Evolutionary conservation across 2,888 invertebrate genomes (phyloP).

Genomic region (Apotomis turbidana): DNA sequence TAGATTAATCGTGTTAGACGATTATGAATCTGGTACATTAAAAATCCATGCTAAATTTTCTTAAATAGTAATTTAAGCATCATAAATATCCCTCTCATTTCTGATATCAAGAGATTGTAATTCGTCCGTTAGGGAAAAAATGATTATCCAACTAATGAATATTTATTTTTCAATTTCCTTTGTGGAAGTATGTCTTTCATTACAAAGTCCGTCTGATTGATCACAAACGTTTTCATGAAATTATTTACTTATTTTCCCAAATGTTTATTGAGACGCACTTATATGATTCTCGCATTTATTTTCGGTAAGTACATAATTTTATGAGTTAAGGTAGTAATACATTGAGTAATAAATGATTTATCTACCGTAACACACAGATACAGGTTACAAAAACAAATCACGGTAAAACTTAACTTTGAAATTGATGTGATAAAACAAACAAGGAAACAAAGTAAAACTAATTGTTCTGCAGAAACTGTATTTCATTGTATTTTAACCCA

Average conservation of each 20-base stretch:
- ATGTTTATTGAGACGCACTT: background rate
- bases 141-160: constrained; percentile 19
- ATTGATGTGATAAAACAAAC: too few relatives aligned
- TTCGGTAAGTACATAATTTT: too few relatives aligned
- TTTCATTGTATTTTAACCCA: too few relatives aligned
- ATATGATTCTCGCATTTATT: constrained; percentile 1
- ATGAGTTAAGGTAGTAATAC: too few relatives aligned
- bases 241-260: constrained; percentile 13
- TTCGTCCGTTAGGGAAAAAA: constrained; percentile 3
- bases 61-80: background rate
- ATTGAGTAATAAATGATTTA: too few relatives aligned
- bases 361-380: too few relatives aligned
- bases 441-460: too few relatives aligned
- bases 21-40: background rate
- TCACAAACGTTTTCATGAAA: constrained; percentile 22
- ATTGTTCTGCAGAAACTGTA: too few relatives aligned
- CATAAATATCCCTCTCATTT: background rate
- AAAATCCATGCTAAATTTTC: background rate
- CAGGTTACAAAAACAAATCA: too few relatives aligned
- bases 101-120: constrained; percentile 23
- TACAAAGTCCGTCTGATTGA: constrained; percentile 13
- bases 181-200: constrained; percentile 3
- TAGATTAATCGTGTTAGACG: too few relatives aligned
- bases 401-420: too few relatives aligned
- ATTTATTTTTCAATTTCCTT: constrained; percentile 26